Evolutionary conservation across 30 jellyfish, hydroid and myxozoan genomes (phyloP).

Genomic region (Turritopsis rubra): DNA sequence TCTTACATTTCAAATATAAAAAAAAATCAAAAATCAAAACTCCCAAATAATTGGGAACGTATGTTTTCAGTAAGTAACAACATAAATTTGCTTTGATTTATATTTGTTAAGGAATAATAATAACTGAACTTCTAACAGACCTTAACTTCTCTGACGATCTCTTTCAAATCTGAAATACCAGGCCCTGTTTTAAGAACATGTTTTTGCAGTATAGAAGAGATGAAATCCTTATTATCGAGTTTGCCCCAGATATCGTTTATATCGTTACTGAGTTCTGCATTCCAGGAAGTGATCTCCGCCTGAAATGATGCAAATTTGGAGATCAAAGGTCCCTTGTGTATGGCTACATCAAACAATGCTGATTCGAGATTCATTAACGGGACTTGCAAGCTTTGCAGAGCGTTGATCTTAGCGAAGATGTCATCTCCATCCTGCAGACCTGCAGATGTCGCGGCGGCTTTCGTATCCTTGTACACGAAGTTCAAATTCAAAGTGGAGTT

Average conservation of each 20-base stretch:
- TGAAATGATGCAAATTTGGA: not conserved
- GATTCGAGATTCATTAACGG: slow-evolving; percentile 53
- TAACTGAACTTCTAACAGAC: not conserved
- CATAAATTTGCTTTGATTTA: not conserved
- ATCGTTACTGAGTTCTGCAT: slow-evolving; percentile 34
- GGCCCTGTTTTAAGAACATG: slow-evolving; percentile 40
- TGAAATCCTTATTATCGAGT: slow-evolving; percentile 32
- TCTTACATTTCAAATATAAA: too few species aligned
- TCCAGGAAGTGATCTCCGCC: slow-evolving; percentile 30
- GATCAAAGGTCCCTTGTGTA: slow-evolving; percentile 9
- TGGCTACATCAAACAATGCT: slow-evolving; percentile 21
- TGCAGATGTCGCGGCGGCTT: slow-evolving; percentile 39
- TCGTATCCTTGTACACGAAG: slow-evolving; percentile 41
- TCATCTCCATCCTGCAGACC: slow-evolving; percentile 32
- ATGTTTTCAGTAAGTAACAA: too few species aligned
- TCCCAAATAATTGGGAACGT: too few species aligned
- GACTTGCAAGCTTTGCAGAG: slow-evolving; percentile 33
- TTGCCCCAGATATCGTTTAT: slow-evolving; percentile 23
- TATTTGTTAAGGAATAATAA: not conserved
- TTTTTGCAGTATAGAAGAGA: slow-evolving; percentile 18
- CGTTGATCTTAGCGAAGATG: slow-evolving; percentile 37
- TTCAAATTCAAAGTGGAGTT: slow-evolving; percentile 21
- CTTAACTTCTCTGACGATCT: not conserved
- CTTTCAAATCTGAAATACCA: not conserved
- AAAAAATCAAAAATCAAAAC: too few species aligned